Conservation (phyloP, 2,888 invertebrate species). For the Oeneis ivallda region DNA sequence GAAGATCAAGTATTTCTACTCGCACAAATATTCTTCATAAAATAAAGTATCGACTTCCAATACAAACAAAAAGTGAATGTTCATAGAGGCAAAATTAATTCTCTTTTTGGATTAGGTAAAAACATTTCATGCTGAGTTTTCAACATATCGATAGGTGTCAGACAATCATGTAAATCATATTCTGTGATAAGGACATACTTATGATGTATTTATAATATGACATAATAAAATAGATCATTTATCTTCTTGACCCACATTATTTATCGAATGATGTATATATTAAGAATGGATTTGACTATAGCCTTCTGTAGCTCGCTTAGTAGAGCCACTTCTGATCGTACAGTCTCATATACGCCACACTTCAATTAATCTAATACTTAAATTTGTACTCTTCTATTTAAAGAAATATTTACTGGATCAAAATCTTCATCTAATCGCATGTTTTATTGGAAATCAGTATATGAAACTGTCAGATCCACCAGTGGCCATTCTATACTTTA, state of each 20-base stretch:
- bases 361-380: slow-evolving; percentile 32
- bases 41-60: slow-evolving; percentile 19
- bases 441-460: slow-evolving; percentile 28
- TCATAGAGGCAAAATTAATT: slow-evolving; percentile 8
- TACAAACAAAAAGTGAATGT: neutral
- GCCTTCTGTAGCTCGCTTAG: slow-evolving; percentile 78
- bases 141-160: slow-evolving; percentile 72
- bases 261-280: slow-evolving; percentile 53
- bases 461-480: slow-evolving; percentile 55
- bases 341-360: slow-evolving; percentile 45
- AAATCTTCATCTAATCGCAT: slow-evolving; percentile 17
- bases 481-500: slow-evolving; percentile 68
- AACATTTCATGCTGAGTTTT: slow-evolving; percentile 10
- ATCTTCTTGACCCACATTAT: slow-evolving; percentile 48
- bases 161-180: slow-evolving; percentile 67
- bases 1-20: slow-evolving; percentile 23
- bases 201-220: slow-evolving; percentile 68
- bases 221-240: slow-evolving; percentile 48
- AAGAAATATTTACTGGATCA: slow-evolving; percentile 15
- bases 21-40: slow-evolving; percentile 29
- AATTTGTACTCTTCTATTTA: slow-evolving; percentile 20
- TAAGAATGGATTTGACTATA: slow-evolving; percentile 74
- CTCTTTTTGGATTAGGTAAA: neutral
- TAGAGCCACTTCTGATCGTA: slow-evolving; percentile 54
- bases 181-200: slow-evolving; percentile 79